These are phyloP conservation scores for Drosophila virilis DNA, from an alignment of 1,140 invertebrate genomes.

Conservation along the genomic window DNA sequence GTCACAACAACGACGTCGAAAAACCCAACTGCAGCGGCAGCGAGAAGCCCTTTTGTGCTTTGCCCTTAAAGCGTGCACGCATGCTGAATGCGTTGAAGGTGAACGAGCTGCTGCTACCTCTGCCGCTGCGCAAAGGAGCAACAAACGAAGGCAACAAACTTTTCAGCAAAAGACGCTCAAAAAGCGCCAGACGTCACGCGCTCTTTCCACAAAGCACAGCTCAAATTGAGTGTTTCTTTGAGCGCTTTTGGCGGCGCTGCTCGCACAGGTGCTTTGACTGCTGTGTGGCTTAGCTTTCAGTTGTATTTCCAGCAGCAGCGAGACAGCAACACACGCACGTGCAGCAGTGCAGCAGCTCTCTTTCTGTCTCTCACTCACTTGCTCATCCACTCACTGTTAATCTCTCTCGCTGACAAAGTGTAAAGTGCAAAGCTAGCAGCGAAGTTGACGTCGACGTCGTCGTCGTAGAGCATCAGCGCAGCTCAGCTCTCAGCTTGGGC, in stretches of 20 bases:
- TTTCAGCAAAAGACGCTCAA: constrained; percentile 16
- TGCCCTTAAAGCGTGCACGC: constrained; percentile 27
- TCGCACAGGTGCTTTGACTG: constrained; percentile 44
- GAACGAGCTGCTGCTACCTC: constrained; percentile 52
- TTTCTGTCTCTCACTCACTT: neutral
- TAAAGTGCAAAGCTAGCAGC: constrained; percentile 71
- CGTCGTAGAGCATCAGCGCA: constrained; percentile 41
- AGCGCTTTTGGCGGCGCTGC: constrained; percentile 28
- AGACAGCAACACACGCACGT: constrained; percentile 60
- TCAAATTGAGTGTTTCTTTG: constrained; percentile 27
- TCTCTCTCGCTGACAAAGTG: constrained; percentile 63
- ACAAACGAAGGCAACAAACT: constrained; percentile 74
- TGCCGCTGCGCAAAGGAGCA: constrained; percentile 47
- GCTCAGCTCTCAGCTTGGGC: constrained; percentile 51
- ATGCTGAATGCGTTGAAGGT: constrained; percentile 56
- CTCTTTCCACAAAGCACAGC: constrained; percentile 47
- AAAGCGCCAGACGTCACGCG: constrained; percentile 50
- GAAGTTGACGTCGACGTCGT: constrained; percentile 34
- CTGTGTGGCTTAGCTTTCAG: constrained; percentile 49
- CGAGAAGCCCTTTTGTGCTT: constrained; percentile 30
- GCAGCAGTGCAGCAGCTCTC: constrained; percentile 59
- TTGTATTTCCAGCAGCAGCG: constrained; percentile 51
- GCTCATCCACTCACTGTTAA: neutral
- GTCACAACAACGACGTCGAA: constrained; percentile 55
- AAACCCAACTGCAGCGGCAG: constrained; percentile 47